Base-by-base conservation (phyloP, 2,797 vertebrate species). In the Schizopygopsis malacanthus region DNA sequence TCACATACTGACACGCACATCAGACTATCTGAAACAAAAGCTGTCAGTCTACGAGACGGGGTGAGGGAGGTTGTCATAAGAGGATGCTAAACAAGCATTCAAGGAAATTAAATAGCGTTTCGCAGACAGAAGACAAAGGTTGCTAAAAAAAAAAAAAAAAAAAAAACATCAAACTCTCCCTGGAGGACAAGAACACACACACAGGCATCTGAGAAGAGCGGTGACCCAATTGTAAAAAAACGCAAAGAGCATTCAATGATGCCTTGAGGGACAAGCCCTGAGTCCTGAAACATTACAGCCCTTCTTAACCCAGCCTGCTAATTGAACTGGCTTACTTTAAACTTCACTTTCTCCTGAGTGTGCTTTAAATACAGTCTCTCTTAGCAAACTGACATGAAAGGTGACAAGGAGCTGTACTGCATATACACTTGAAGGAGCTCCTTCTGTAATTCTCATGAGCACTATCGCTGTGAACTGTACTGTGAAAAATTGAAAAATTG, bases 151-250 rank as follows among this genome's bases (percentile, higher is more conserved):
- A 28, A 1, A 1, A 28, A 85, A 84, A 67, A 28, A 28, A 78
- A 70, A 45, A 72, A 79, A 79, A 67, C 87, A 86, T 43, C 43
- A 83, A 80, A 86, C 84, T 77, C 28, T 87, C 72, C 81, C 84
- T 73, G 79, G 82, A 82, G 78, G 82, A 73, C 83, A 41, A 69
- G 71, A 67, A 28, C 28, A 77, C 70, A 83, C 81, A 77, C n/a
- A 81, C 83, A 87, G 76, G 85, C 86, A 86, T 89, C 87, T 90
- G 72, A 89, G 84, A 85, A 88, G 73, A 88, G 56, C 82, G 87
- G 82, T 90, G 87, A 90, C 89, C 89, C 87, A 89, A 88, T 89
- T 90, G 88, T 89, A 85, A 89, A 79, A 82, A 59, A 86, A 85
- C 75, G 70, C n/a, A 79, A 76, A 39, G 20, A 86, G 25, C 59